A percentile compares a stretch with the other conserved stretches of the same genome.
Conservation (phyloP, 2,113 vertebrate species). For the Onychorhynchus coronatus region DNA sequence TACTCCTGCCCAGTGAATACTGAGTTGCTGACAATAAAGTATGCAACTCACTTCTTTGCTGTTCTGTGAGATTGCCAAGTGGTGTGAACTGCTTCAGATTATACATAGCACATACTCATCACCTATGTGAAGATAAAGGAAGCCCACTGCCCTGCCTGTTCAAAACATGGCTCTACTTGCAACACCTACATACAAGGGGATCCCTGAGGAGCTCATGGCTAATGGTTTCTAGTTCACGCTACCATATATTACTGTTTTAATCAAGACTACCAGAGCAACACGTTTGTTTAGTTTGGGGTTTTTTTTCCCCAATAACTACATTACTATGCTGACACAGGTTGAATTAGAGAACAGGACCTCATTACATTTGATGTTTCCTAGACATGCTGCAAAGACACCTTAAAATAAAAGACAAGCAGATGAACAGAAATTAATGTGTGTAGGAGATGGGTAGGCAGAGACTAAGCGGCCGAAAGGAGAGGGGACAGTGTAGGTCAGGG, state of each 20-base stretch:
- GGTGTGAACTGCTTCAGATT: neutral
- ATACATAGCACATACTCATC: neutral
- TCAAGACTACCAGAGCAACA: neutral
- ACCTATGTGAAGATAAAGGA: neutral
- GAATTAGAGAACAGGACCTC: neutral
- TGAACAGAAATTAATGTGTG: neutral
- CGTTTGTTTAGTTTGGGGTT: rapidly evolving
- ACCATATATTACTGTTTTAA: neutral
- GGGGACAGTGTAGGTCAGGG: neutral
- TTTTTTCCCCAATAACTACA: neutral
- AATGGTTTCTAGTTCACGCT: neutral
- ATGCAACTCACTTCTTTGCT: neutral
- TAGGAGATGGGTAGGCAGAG: neutral
- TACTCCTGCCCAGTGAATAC: neutral
- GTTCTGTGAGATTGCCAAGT: neutral
- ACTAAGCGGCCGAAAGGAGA: neutral
- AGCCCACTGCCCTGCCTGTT: neutral
- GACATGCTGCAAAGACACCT: neutral
- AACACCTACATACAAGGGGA: neutral
- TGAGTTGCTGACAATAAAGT: neutral
- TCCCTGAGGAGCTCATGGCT: neutral
- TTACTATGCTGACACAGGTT: neutral
- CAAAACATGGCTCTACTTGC: neutral
- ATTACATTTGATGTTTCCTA: neutral
- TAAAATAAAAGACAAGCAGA: neutral